Base-by-base conservation (phyloP, 2,113 vertebrate species). In the Tragulus kanchil region DNA sequence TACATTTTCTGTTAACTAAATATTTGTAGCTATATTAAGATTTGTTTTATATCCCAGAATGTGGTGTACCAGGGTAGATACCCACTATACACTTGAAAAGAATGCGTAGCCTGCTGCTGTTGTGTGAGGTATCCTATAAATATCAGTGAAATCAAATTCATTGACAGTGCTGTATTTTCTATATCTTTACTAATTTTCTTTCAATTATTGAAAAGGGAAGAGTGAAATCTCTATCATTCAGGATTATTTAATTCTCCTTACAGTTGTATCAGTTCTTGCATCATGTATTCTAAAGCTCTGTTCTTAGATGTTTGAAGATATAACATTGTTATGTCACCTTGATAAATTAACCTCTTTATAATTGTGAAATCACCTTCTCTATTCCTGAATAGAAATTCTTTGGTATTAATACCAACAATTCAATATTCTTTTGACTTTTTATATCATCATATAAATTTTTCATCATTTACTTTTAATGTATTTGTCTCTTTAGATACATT, bases 341-440 rank as follows among this genome's bases (percentile, higher is more conserved):
- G 25, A 92, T 78, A 85, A 92, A 64, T 5, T 89, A 36, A 79
- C 17, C 17, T 5, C 13, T 78, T 78, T 52, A 84, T 95, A 26
- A 31, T n/a, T 78, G 8, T 91, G 26, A 97, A 95, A 62, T 3
- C 56, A 56, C 15, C 23, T 71, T 95, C 86, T 93, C n/a, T n/a
- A 36, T 87, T 23, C 8, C 14, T 82, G 45, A 89, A 52, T 73
- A 67, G 11, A 81, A 78, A 82, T 69, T 16, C 58, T 73, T 23
- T 42, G 48, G 7, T 84, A 28, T 87, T 91, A 62, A 62, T 78
- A 83, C 56, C 10, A 77, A 8, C 19, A 69, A 1, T 90, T 52
- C 54, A 90, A 71, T 19, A 69, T 65, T 7, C 17, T 94, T 96
- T 89, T 54, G 52, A 83, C 3, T 87, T 61, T 15, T 61, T 8